These are phyloP conservation scores for Xenentodon cancila DNA, from an alignment of 2,797 vertebrate species.

Conservation along the genomic window DNA sequence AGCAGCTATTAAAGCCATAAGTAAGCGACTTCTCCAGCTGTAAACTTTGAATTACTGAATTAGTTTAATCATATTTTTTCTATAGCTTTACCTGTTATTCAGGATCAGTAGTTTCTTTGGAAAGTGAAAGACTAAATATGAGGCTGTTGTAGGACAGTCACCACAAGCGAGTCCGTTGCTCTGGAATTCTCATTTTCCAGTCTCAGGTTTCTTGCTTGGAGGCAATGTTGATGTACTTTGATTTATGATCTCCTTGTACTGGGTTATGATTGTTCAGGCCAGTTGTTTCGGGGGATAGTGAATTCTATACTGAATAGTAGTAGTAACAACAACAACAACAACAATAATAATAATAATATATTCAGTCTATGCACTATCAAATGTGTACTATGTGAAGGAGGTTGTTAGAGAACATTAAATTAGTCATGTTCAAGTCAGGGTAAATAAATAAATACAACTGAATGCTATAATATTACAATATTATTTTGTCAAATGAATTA, in stretches of 20 bases:
- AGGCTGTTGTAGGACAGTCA: background rate
- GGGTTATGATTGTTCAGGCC: too few relatives aligned
- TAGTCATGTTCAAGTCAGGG: too few relatives aligned
- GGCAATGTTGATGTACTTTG: background rate
- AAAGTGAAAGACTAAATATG: constrained; percentile 24
- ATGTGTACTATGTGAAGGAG: too few relatives aligned
- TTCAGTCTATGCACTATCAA: too few relatives aligned
- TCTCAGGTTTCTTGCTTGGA: constrained; percentile 32
- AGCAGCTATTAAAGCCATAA: constrained; percentile 1
- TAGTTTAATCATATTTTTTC: constrained; percentile 1
- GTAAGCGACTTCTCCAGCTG: constrained; percentile 2
- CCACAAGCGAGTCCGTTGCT: constrained; percentile 12
- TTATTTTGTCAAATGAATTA: too few relatives aligned
- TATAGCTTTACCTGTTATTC: constrained; percentile 13
- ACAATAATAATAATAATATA: too few relatives aligned
- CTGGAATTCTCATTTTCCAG: constrained; percentile 43
- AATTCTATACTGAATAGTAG: too few relatives aligned
- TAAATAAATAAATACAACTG: too few relatives aligned
- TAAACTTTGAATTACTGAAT: constrained; percentile 3
- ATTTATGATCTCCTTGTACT: background rate
- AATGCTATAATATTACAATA: too few relatives aligned
- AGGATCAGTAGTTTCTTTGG: constrained; percentile 15
- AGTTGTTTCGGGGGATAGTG: too few relatives aligned
- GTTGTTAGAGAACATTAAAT: too few relatives aligned
- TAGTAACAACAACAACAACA: too few relatives aligned